phyloP scores from a whole-genome alignment of 2,113 vertebrate genomes.

The Albula glossodonta region DNA sequence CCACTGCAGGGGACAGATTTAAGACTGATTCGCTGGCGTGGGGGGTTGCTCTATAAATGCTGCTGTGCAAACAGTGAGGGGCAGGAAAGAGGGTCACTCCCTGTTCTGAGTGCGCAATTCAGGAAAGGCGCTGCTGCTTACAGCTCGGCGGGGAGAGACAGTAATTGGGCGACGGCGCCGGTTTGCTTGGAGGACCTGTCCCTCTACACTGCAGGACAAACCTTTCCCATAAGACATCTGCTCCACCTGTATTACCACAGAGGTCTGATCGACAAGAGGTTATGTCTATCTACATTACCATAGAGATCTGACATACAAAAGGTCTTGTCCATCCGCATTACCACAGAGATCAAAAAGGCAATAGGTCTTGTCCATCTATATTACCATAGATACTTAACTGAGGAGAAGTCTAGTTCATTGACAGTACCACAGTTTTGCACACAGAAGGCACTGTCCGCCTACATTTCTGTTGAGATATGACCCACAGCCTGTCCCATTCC shows the following conservation, averaged over 20 bases:
- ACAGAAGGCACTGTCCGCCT: too few species aligned
- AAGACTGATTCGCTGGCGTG: not conserved
- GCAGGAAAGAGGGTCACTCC: conserved; percentile 33
- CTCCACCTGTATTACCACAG: not conserved
- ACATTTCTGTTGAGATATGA: too few species aligned
- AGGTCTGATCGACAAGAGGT: not conserved
- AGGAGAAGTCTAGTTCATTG: too few species aligned
- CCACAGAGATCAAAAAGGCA: not conserved
- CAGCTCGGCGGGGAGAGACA: not conserved
- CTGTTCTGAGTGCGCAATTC: conserved; percentile 13
- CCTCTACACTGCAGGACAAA: not conserved
- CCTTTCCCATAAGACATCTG: not conserved
- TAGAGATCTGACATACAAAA: not conserved
- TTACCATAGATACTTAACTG: too few species aligned
- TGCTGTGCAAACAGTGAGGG: not conserved
- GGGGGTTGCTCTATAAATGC: not conserved
- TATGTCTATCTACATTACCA: not conserved
- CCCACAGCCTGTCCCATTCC: too few species aligned
- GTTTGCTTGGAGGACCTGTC: not conserved
- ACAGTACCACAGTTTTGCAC: too few species aligned
- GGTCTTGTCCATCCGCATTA: not conserved
- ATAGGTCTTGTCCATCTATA: not conserved
- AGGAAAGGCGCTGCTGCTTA: conserved; percentile 20
- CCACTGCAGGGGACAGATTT: not conserved
- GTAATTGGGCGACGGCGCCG: not conserved